Evolutionary conservation across 2,888 invertebrate genomes (phyloP).

Genomic region (Idaea biselata): DNA sequence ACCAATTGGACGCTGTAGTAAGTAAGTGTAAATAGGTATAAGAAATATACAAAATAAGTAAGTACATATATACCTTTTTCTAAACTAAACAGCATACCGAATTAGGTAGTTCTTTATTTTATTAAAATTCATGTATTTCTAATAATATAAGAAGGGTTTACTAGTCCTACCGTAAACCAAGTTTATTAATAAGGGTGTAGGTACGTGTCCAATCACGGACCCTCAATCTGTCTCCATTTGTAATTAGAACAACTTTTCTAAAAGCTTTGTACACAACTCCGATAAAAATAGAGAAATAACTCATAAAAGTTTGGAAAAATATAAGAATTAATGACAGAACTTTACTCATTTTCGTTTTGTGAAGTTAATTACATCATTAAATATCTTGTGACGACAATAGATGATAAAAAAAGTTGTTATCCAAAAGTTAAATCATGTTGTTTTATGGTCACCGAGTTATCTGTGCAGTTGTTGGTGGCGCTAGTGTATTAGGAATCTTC

Average conservation of each 20-base stretch:
- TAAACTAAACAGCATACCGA: too few species aligned
- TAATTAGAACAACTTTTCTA: conserved; percentile 10
- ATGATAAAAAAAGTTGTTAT: conserved; percentile 26
- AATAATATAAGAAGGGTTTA: too few species aligned
- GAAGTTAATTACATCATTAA: conserved; percentile 28
- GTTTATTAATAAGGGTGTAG: neutral
- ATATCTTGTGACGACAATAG: conserved; percentile 24
- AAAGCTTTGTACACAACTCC: conserved; percentile 12
- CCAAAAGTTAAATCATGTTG: conserved; percentile 29
- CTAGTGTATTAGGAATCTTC: too few species aligned
- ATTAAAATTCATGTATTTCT: too few species aligned
- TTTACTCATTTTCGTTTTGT: conserved; percentile 31
- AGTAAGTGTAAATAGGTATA: too few species aligned
- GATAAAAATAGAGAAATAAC: conserved; percentile 18
- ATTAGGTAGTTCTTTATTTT: too few species aligned
- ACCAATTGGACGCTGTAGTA: too few species aligned
- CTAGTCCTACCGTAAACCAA: too few species aligned
- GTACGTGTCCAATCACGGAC: neutral
- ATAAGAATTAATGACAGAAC: conserved; percentile 30
- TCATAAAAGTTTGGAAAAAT: conserved; percentile 30
- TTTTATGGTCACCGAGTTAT: conserved; percentile 11
- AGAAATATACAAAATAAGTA: too few species aligned
- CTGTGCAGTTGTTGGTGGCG: conserved; percentile 1
- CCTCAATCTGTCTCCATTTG: neutral
- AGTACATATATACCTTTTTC: too few species aligned